These are phyloP conservation scores for Balanococcus diminutus DNA, from an alignment of 2,888 invertebrate genomes.

Conservation along the genomic window DNA sequence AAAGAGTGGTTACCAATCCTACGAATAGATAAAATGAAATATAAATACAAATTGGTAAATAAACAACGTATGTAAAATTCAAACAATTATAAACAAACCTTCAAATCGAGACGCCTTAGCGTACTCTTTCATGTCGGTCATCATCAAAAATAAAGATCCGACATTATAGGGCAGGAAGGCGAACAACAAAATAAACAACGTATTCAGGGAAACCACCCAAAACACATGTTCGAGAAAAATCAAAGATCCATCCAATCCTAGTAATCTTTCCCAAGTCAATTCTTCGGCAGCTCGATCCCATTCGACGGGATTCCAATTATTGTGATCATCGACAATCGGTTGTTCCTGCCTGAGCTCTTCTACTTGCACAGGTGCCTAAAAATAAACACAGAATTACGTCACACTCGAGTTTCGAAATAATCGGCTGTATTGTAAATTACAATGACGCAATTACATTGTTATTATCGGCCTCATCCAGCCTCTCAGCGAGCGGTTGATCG, in stretches of 20 bases:
- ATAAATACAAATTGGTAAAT: no score
- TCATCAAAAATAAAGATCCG: conserved; percentile 81
- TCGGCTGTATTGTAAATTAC: not conserved
- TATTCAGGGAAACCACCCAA: conserved; percentile 97
- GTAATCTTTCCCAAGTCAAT: conserved; percentile 94
- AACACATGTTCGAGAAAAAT: conserved; percentile 97
- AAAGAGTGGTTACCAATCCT: conserved; percentile 80
- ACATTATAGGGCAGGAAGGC: conserved; percentile 97
- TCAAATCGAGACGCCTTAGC: conserved; percentile 85
- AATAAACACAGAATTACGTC: not conserved
- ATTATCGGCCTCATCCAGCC: conserved; percentile 58
- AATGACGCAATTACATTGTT: conserved; percentile 56
- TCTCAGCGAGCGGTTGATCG: conserved; percentile 60
- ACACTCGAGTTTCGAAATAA: not conserved
- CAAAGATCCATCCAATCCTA: conserved; percentile 62
- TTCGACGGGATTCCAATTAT: conserved; percentile 97
- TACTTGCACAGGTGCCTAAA: conserved; percentile 11
- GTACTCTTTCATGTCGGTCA: conserved; percentile 72
- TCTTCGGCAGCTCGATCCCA: conserved; percentile 98
- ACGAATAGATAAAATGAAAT: conserved; percentile 22
- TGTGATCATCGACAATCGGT: conserved; percentile 67
- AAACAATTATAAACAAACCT: conserved; percentile 67
- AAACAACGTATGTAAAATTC: no score
- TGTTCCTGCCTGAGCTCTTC: conserved; percentile 41
- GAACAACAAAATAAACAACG: conserved; percentile 94